Base-by-base conservation (phyloP, 2,113 vertebrate genomes). In the Dasyurus viverrinus region DNA sequence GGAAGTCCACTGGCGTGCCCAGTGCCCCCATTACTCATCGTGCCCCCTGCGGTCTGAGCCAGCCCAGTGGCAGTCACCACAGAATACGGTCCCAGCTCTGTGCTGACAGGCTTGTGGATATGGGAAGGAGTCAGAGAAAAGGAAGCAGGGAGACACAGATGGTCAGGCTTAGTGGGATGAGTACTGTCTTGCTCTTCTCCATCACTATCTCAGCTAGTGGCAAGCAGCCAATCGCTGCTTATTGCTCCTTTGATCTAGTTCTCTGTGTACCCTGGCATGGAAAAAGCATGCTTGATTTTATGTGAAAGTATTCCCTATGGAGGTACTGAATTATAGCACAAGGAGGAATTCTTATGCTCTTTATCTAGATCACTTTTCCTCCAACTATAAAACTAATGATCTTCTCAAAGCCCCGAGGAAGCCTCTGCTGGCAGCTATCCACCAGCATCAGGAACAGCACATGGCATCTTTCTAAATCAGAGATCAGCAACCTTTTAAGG, bases 51-150 rank as follows among this genome's bases (percentile, higher is more conserved):
- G 50, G 50, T 12, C 84, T 96, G 96, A 60, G 53, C 89, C 54
- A 54, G 92, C 50, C 93, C 53, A 25, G 50, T 60, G 46, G 54
- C 54, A 91, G 36, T 52, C 68, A 53, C 90, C 55, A 22, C 50
- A 89, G 54, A 93, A 76, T 91, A 57, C 9, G 42, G 94, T 90
- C 89, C 89, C 55, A 76, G 52, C 89, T 47, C 89, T 42, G 89
- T 97, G 93, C 95, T 93, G 96, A 97, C 92, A 2, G 47, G 94
- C 54, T 1, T 36, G 46, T 60, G 89, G 54, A 94, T 90, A 90
- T 93, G 93, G 90, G 93, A 50, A 95, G 92, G 10, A 90, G 50
- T 50, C 14, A 1, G 1, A 30, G 91, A 48, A 89, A 89, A 96
- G 91, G 53, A 90, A 60, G 53, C 90, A 47, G 14, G 27, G 19